These are phyloP conservation scores for Pterophyllum scalare DNA, from an alignment of 2,113 vertebrate genomes.

Conservation along the genomic window DNA sequence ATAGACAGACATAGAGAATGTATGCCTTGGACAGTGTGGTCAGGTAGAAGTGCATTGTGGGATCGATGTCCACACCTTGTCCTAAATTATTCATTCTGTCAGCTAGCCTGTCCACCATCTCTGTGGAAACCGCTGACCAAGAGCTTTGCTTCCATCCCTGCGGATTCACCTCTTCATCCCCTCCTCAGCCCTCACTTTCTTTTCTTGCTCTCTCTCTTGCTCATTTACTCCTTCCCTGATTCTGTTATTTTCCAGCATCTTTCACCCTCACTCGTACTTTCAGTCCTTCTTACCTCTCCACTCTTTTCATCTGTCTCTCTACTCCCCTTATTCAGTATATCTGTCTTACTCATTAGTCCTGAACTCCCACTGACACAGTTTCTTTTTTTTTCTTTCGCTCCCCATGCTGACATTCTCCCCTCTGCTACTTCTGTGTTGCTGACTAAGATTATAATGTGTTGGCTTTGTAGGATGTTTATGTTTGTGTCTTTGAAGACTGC, in stretches of 20 bases:
- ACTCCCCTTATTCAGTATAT: slow-evolving; percentile 67
- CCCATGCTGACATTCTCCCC: slow-evolving; percentile 36
- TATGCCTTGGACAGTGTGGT: slow-evolving; percentile 63
- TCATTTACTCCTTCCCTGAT: slow-evolving; percentile 64
- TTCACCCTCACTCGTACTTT: slow-evolving; percentile 41
- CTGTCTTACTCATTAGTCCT: slow-evolving; percentile 71
- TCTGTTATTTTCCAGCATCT: slow-evolving; percentile 50
- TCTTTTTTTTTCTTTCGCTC: slow-evolving; percentile 24
- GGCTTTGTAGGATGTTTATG: slow-evolving; percentile 70
- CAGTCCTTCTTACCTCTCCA: slow-evolving; percentile 35
- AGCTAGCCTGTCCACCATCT: slow-evolving; percentile 71
- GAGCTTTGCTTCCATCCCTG: slow-evolving; percentile 70
- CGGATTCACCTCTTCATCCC: slow-evolving; percentile 69
- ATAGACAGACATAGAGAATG: slow-evolving; percentile 11
- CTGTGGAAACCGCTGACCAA: slow-evolving; percentile 79
- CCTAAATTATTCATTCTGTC: slow-evolving; percentile 84
- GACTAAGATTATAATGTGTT: slow-evolving; percentile 69
- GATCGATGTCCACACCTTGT: slow-evolving; percentile 78
- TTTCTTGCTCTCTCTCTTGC: slow-evolving; percentile 30
- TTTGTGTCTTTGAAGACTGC: slow-evolving; percentile 72
- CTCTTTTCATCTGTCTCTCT: slow-evolving; percentile 62
- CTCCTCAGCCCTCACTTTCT: slow-evolving; percentile 59
- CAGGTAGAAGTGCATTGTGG: slow-evolving; percentile 74
- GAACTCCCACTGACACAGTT: slow-evolving; percentile 54
- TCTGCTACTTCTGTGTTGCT: slow-evolving; percentile 53